Conservation (phyloP, 2,113 vertebrate species). For the Syngnathus floridae region DNA sequence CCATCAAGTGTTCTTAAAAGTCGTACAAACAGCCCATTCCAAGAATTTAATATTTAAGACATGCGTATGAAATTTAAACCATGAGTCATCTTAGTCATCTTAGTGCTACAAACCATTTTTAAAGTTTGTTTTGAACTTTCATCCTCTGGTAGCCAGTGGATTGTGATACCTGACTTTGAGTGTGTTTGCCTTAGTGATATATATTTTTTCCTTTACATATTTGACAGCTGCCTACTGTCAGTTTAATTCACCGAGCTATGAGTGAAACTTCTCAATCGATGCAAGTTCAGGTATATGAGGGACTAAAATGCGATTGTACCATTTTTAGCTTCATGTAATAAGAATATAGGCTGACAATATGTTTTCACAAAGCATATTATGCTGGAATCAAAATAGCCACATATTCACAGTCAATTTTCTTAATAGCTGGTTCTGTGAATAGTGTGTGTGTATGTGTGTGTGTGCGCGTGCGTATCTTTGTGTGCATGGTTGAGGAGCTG, state of each 20-base stretch:
- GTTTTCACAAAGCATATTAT: neutral
- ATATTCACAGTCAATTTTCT: neutral
- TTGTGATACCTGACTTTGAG: no score
- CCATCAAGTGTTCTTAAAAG: no score
- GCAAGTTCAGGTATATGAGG: neutral
- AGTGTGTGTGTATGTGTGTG: neutral
- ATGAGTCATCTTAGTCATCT: no score
- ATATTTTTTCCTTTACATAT: no score
- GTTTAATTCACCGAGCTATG: neutral
- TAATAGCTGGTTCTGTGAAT: neutral
- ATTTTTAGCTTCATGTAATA: neutral
- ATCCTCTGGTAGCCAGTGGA: no score
- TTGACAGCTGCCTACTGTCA: no score
- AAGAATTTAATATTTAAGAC: no score
- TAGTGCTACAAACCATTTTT: no score
- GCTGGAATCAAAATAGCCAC: neutral
- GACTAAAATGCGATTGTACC: neutral
- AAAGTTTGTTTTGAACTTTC: no score
- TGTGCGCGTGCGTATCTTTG: neutral
- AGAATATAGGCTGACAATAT: neutral
- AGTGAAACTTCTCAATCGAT: neutral
- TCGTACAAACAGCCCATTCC: no score
- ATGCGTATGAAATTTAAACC: no score
- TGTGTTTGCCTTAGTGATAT: no score
- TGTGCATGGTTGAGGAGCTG: conserved; percentile 16